phyloP scores from a whole-genome alignment of 1,140 invertebrate species.

The Dreissena polymorpha region DNA sequence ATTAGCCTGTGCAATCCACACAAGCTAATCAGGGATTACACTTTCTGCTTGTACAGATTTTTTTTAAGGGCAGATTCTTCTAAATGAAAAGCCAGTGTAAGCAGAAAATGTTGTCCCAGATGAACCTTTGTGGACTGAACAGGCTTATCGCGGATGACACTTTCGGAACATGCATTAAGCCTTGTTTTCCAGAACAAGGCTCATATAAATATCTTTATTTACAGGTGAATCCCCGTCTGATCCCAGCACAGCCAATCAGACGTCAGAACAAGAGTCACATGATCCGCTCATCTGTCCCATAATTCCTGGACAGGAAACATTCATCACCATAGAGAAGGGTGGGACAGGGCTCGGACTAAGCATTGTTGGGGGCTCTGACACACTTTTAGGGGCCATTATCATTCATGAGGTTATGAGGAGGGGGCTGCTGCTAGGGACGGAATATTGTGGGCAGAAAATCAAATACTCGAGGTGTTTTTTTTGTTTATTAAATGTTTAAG shows the following conservation, averaged over 20 bases:
- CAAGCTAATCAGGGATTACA: no score
- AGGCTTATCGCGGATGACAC: no score
- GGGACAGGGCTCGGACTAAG: conserved; percentile 93
- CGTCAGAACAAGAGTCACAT: conserved; percentile 48
- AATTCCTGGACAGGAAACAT: conserved; percentile 87
- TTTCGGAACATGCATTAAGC: no score
- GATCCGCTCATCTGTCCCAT: conserved; percentile 75
- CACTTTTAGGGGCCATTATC: conserved; percentile 91
- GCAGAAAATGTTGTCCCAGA: no score
- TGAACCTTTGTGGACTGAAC: no score
- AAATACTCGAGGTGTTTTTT: conserved; percentile 91
- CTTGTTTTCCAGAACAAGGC: no score
- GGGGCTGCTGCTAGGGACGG: conserved; percentile 96
- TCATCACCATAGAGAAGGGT: conserved; percentile 94
- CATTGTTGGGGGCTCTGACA: conserved; percentile 95
- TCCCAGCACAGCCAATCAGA: conserved; percentile 53
- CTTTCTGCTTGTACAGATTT: no score
- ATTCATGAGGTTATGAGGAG: conserved; percentile 95
- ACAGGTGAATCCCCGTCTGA: conserved; percentile 76
- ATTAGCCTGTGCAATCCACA: no score
- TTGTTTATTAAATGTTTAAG: no score
- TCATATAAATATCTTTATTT: conserved; percentile 6
- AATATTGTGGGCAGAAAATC: conserved; percentile 93
- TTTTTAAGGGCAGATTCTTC: no score
- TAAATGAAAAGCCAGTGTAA: no score